phyloP scores from a whole-genome alignment of 1,140 invertebrate species.

The Aphaenogaster floridana region DNA sequence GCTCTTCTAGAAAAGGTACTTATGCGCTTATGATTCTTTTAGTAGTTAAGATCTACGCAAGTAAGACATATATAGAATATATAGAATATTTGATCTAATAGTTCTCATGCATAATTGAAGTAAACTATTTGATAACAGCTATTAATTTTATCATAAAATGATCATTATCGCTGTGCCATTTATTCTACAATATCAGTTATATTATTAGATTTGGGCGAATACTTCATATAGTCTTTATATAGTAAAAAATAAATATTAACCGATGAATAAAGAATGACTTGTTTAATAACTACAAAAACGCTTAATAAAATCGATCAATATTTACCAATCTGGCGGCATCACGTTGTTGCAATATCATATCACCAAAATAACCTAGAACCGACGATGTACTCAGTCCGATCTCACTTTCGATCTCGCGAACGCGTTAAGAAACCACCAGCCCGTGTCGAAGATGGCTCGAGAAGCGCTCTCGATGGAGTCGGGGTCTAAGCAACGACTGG shows the following conservation, averaged over 20 bases:
- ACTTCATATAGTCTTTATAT: not conserved
- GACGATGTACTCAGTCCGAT: slow-evolving; percentile 34
- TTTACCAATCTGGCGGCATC: slow-evolving; percentile 86
- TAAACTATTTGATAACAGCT: slow-evolving; percentile 8
- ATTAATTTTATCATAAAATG: slow-evolving; percentile 15
- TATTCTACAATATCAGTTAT: not conserved
- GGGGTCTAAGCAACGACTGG: slow-evolving; percentile 82
- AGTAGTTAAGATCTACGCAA: not conserved
- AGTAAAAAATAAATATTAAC: not conserved
- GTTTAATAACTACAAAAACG: not conserved
- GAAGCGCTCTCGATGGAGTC: slow-evolving; percentile 75
- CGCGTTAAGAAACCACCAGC: slow-evolving; percentile 36
- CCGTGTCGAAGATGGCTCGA: slow-evolving; percentile 44
- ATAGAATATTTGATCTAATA: not conserved
- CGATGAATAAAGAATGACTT: not conserved
- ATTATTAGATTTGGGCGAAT: not conserved
- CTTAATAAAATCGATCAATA: slow-evolving; percentile 44
- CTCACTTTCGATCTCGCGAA: slow-evolving; percentile 65
- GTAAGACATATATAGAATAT: not conserved
- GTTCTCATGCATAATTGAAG: not conserved
- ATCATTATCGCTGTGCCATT: not conserved
- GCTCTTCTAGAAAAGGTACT: not conserved
- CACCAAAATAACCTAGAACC: slow-evolving; percentile 51
- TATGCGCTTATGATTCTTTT: not conserved
- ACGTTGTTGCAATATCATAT: slow-evolving; percentile 79